phyloP scores from a whole-genome alignment of 2,113 vertebrate genomes.

The Sinocyclocheilus anophthalmus region DNA sequence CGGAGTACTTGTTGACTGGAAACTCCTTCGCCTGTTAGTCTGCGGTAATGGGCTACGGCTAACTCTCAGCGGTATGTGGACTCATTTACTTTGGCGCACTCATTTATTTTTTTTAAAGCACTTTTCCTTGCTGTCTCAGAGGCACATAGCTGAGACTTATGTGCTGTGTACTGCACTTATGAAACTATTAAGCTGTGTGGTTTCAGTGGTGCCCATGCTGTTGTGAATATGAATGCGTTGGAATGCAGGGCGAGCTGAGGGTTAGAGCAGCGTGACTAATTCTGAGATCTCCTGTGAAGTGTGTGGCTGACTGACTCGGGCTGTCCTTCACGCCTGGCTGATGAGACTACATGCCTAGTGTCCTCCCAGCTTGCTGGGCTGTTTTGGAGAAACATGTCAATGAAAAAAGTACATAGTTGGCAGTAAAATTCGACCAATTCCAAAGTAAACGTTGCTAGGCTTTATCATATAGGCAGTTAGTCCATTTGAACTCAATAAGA shows the following conservation, averaged over 20 bases:
- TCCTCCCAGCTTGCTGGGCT: constrained; percentile 8
- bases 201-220: constrained; percentile 7
- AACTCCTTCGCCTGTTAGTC: neutral
- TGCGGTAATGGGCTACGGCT: neutral
- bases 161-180: constrained; percentile 15
- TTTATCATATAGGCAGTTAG: neutral
- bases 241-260: constrained; percentile 55
- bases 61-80: constrained; percentile 11
- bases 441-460: neutral
- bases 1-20: constrained; percentile 9
- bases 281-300: constrained; percentile 70
- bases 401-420: constrained; percentile 12
- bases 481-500: neutral
- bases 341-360: constrained; percentile 46
- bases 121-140: neutral
- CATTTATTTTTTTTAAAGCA: constrained; percentile 36
- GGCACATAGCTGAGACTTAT: constrained; percentile 15
- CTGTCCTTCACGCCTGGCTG: constrained; percentile 71
- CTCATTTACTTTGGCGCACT: constrained; percentile 13
- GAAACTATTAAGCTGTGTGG: constrained; percentile 31
- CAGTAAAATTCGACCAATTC: neutral
- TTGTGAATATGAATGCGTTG: constrained; percentile 44
- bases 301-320: constrained; percentile 51
- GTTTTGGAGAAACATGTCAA: neutral
- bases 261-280: constrained; percentile 68